phyloP scores from a whole-genome alignment of 2,888 invertebrate species.

The Malacosoma neustria region DNA sequence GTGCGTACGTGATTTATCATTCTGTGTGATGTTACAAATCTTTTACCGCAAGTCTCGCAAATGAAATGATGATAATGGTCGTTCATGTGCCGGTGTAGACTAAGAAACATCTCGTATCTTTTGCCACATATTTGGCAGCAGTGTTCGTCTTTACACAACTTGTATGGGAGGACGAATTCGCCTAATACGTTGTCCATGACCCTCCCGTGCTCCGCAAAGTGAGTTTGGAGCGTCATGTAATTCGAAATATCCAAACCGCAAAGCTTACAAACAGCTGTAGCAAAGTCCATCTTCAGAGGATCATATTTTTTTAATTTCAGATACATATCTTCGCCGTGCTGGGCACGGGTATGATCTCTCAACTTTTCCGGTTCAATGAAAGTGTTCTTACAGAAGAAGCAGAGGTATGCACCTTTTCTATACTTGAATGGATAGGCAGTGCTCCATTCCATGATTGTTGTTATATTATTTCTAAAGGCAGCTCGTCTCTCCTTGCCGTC shows the following conservation, averaged over 20 bases:
- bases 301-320: slow-evolving; percentile 57
- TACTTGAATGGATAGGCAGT: slow-evolving; percentile 66
- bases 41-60: slow-evolving; percentile 62
- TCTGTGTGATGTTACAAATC: slow-evolving; percentile 53
- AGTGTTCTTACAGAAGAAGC: slow-evolving; percentile 54
- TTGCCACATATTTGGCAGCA: slow-evolving; percentile 59
- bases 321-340: slow-evolving; percentile 37
- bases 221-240: slow-evolving; percentile 43
- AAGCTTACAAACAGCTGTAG: slow-evolving; percentile 40
- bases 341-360: slow-evolving; percentile 41
- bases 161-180: slow-evolving; percentile 58
- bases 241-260: slow-evolving; percentile 37
- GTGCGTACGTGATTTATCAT: slow-evolving; percentile 57
- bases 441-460: slow-evolving; percentile 43
- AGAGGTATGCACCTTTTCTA: slow-evolving; percentile 54
- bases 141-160: slow-evolving; percentile 49
- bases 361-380: slow-evolving; percentile 58
- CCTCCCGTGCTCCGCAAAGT: slow-evolving; percentile 44
- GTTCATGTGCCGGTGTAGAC: slow-evolving; percentile 64
- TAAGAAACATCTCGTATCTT: slow-evolving; percentile 58
- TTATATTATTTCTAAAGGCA: slow-evolving; percentile 52
- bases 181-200: slow-evolving; percentile 44
- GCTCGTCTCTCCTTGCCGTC: slow-evolving; percentile 42
- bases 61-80: slow-evolving; percentile 62
- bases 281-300: slow-evolving; percentile 59